phyloP scores from a whole-genome alignment of 2,888 invertebrate genomes.

The Megamerina dolium region DNA sequence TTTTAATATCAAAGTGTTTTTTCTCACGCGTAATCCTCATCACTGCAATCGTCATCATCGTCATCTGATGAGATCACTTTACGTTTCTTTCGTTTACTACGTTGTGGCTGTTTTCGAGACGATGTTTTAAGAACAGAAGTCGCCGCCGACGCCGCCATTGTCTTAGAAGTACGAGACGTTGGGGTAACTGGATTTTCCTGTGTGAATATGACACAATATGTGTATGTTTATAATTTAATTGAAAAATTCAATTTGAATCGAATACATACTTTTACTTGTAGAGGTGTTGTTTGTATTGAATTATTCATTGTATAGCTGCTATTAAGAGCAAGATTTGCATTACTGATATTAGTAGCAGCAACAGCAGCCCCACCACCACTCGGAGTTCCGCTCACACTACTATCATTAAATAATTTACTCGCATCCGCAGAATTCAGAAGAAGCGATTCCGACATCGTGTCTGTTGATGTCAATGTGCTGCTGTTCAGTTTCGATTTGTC shows the following conservation, averaged over 20 bases:
- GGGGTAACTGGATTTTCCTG: slow-evolving; percentile 26
- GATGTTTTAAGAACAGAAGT: slow-evolving; percentile 18
- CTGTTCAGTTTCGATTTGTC: slow-evolving; percentile 40
- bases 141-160: slow-evolving; percentile 7
- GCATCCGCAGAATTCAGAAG: slow-evolving; percentile 25
- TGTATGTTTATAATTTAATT: too few relatives aligned
- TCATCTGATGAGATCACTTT: slow-evolving; percentile 56
- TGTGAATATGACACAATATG: too few relatives aligned
- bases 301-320: slow-evolving; percentile 23
- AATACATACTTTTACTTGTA: too few relatives aligned
- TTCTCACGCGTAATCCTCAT: slow-evolving; percentile 48
- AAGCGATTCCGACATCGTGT: slow-evolving; percentile 4
- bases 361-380: too few relatives aligned
- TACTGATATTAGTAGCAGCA: too few relatives aligned
- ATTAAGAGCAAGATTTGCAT: slow-evolving; percentile 25
- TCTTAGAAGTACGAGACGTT: slow-evolving; percentile 21
- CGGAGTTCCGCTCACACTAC: too few relatives aligned
- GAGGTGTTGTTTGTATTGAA: too few relatives aligned
- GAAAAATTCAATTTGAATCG: too few relatives aligned
- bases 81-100: slow-evolving; percentile 50
- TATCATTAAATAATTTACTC: neutral
- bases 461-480: slow-evolving; percentile 27
- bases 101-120: slow-evolving; percentile 30
- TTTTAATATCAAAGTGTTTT: neutral
- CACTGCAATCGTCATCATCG: slow-evolving; percentile 63